Percentiles rank a stretch among this genome's conserved stretches.
Conservation (phyloP, 2,797 vertebrate species). For the Siniperca undulata region DNA sequence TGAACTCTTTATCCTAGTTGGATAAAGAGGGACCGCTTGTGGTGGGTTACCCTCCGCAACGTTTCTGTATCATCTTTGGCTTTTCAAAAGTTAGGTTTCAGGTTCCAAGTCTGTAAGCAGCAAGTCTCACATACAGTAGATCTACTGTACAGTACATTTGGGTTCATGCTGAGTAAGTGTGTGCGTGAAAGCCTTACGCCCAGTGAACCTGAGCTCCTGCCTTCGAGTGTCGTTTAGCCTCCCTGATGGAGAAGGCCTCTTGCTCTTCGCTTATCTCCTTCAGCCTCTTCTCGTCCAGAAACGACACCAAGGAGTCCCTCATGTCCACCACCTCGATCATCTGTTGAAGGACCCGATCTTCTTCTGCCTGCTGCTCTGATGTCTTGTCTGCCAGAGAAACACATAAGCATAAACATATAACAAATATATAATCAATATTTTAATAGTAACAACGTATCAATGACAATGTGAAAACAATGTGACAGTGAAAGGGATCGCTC, state of each 20-base stretch:
- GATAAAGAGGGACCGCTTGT: neutral
- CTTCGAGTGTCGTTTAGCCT: constrained; percentile 81
- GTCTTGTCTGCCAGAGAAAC: constrained; percentile 87
- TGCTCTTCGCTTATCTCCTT: constrained; percentile 87
- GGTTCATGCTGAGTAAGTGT: constrained; percentile 1
- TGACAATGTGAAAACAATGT: neutral
- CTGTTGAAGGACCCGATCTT: constrained; percentile 86
- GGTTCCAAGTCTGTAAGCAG: constrained; percentile 45
- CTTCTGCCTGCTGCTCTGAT: constrained; percentile 79
- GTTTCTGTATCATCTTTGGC: constrained; percentile 74
- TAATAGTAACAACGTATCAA: neutral
- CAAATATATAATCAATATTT: neutral
- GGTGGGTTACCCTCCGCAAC: constrained; percentile 25
- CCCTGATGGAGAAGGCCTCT: constrained; percentile 72
- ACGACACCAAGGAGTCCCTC: constrained; percentile 89
- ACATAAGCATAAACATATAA: neutral
- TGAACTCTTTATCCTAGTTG: neutral
- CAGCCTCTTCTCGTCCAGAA: constrained; percentile 92
- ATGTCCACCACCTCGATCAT: constrained; percentile 93
- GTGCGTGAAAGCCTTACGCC: constrained; percentile 61
- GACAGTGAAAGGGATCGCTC: neutral
- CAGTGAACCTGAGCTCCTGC: constrained; percentile 83
- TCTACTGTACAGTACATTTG: neutral
- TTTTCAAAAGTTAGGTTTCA: constrained; percentile 51
- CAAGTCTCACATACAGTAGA: constrained; percentile 12